These are phyloP conservation scores for Hymenopus coronatus DNA, from an alignment of 2,888 invertebrate species.

Conservation along the genomic window DNA sequence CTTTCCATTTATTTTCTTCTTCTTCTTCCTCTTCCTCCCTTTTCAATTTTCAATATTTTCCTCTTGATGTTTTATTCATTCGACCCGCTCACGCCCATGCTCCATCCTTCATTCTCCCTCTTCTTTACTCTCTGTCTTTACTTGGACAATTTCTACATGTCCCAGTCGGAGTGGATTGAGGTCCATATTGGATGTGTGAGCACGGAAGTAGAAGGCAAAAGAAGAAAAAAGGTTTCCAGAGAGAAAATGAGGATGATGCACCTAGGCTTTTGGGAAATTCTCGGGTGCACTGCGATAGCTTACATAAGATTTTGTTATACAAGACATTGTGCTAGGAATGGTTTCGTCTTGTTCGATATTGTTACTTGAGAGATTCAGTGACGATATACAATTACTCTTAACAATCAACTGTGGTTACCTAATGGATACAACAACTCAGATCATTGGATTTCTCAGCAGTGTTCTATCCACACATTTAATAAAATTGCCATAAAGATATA, in stretches of 20 bases:
- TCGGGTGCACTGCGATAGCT: neutral
- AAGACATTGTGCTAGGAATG: too few relatives aligned
- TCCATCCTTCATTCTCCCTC: neutral
- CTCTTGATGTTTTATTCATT: conserved; percentile 52
- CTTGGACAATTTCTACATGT: conserved; percentile 28
- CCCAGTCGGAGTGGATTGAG: neutral
- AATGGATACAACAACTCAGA: too few relatives aligned
- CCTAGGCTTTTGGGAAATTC: neutral
- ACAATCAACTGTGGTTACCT: too few relatives aligned
- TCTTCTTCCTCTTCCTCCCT: conserved; percentile 19
- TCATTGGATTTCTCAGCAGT: too few relatives aligned
- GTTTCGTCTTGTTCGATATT: too few relatives aligned
- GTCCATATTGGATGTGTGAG: neutral
- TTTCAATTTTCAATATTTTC: conserved; percentile 34
- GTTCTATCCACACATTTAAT: too few relatives aligned
- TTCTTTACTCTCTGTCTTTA: conserved; percentile 9
- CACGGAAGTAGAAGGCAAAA: neutral
- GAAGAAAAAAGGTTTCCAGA: neutral
- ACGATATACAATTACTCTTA: too few relatives aligned
- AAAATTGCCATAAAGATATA: too few relatives aligned
- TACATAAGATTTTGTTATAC: neutral
- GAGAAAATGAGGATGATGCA: neutral
- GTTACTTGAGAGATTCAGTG: too few relatives aligned
- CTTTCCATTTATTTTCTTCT: conserved; percentile 17
- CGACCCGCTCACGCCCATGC: conserved; percentile 29